These are phyloP conservation scores for Xiphias gladius DNA, from an alignment of 2,113 vertebrate species.

Conservation along the genomic window DNA sequence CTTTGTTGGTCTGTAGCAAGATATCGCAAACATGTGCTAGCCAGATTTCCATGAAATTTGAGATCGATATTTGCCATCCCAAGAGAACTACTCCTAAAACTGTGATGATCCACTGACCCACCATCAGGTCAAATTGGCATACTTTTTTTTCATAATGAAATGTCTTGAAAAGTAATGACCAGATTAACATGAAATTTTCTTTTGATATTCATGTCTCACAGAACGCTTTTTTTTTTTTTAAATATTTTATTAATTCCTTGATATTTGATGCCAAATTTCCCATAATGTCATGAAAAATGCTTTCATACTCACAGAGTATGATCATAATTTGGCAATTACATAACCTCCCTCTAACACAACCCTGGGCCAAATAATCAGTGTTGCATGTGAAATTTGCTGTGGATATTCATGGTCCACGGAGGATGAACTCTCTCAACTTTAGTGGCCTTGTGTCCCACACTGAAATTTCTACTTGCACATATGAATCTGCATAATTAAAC, in stretches of 20 bases:
- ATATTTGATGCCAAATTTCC: too few species aligned
- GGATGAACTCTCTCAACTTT: not conserved
- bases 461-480: not conserved
- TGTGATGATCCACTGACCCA: too few species aligned
- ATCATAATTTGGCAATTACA: not conserved
- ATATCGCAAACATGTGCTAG: not conserved
- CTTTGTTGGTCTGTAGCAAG: not conserved
- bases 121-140: not conserved
- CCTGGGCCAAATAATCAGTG: too few species aligned
- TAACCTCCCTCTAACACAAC: not conserved
- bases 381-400: not conserved
- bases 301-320: not conserved
- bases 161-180: not conserved
- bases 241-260: not conserved
- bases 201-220: not conserved
- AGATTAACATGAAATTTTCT: not conserved
- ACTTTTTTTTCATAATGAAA: not conserved
- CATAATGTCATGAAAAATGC: not conserved
- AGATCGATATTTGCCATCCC: not conserved
- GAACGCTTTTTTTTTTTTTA: not conserved
- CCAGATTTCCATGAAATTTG: not conserved
- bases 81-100: not conserved
- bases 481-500: not conserved
- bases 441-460: not conserved
- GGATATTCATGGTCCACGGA: not conserved